These are phyloP conservation scores for Cassiopea andromeda DNA, from an alignment of 30 jellyfish, hydroid and myxozoan genomes.

Conservation along the genomic window DNA sequence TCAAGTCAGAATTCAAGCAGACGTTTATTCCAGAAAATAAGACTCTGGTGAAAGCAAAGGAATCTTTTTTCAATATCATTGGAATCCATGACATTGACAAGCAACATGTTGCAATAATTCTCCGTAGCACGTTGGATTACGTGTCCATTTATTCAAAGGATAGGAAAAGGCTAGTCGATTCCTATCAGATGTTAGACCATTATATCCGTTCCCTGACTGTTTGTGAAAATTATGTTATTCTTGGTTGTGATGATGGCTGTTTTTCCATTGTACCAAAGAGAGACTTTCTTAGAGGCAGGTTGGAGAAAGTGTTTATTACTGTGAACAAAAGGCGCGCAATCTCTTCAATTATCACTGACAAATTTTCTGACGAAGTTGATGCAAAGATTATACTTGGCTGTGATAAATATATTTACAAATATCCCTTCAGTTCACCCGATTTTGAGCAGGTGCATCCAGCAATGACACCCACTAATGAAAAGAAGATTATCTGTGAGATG, in stretches of 20 bases:
- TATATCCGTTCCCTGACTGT: constrained; percentile 70
- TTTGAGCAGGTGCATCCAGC: neutral
- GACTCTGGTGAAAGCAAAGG: constrained; percentile 30
- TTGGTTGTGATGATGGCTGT: constrained; percentile 79
- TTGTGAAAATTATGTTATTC: constrained; percentile 29
- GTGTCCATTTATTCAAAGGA: constrained; percentile 55
- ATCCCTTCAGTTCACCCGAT: constrained; percentile 30
- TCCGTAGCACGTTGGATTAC: constrained; percentile 76
- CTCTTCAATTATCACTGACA: constrained; percentile 47
- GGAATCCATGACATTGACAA: constrained; percentile 58
- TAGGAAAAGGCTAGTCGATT: constrained; percentile 30
- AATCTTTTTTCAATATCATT: constrained; percentile 22
- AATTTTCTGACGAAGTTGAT: neutral
- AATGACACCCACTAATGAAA: constrained; percentile 20
- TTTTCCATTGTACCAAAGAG: constrained; percentile 41
- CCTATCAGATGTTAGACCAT: constrained; percentile 33
- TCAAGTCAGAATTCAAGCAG: constrained; percentile 34
- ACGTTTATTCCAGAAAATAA: constrained; percentile 35
- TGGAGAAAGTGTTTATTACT: constrained; percentile 9
- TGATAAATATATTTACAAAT: constrained; percentile 50
- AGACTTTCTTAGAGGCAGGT: constrained; percentile 76
- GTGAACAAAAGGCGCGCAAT: constrained; percentile 57
- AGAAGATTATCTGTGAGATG: constrained; percentile 53
- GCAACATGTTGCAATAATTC: constrained; percentile 72
- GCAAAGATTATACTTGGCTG: constrained; percentile 31